These are phyloP conservation scores for Pentalonia nigronervosa DNA, from an alignment of 1,140 invertebrate species.

Conservation along the genomic window DNA sequence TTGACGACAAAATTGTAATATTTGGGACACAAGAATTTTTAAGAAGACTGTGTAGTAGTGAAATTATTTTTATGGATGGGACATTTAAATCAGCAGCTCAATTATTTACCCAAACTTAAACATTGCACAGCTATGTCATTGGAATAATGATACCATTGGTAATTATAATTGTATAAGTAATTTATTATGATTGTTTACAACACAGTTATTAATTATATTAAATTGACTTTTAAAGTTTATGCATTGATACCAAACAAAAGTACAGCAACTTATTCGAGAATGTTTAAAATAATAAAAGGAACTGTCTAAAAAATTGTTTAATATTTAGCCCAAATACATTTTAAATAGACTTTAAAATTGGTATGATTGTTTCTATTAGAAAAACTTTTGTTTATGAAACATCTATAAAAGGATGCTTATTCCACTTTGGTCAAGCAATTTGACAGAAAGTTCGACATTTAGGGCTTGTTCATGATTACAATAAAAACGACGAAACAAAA, in stretches of 20 bases:
- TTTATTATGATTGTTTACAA: neutral
- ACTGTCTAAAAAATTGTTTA: neutral
- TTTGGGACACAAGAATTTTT: neutral
- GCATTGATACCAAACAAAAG: neutral
- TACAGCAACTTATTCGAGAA: neutral
- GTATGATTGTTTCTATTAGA: neutral
- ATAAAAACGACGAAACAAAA: neutral
- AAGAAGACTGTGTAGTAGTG: neutral
- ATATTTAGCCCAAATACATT: neutral
- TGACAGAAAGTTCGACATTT: neutral
- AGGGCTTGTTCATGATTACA: neutral
- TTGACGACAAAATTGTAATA: neutral
- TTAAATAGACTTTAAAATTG: neutral
- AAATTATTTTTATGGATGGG: neutral
- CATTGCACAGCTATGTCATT: neutral
- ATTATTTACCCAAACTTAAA: neutral
- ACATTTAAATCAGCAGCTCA: neutral
- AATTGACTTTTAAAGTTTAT: neutral
- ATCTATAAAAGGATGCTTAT: neutral
- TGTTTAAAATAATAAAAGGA: neutral
- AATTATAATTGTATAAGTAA: constrained; percentile 4
- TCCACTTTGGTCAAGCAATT: neutral
- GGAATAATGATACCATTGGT: neutral
- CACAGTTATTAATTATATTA: neutral
- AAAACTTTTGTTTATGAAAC: neutral